Evolutionary conservation across 2,888 invertebrate species (phyloP), one percentile per base, ranked within the genome.

Genomic region (Nymphalis polychloros): DNA sequence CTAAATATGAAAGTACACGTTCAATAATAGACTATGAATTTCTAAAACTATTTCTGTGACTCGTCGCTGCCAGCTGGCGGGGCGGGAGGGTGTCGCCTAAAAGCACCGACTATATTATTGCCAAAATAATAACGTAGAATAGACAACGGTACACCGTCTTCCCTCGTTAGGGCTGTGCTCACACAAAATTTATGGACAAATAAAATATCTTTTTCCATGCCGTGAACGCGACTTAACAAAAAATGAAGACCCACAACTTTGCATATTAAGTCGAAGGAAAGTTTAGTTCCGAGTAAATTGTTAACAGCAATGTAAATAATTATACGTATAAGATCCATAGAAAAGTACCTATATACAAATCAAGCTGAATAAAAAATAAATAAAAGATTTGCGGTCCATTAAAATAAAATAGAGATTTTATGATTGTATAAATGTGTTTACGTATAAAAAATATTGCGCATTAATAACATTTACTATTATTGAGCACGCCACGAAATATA

Each of bases 21-120:
- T 84, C 85, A 86, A 86, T 88, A 88, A 88, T 88, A 88, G 86
- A 84, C 81, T 79, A 82, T 82, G 84, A 86, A 88, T 86, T 86
- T 88, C 85, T 85, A 86, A 84, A 84, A 85, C 84, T 89, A 88
- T 88, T 89, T 85, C 85, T 84, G 88, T 82, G 77, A 74, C 78
- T 78, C 76, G 78, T 75, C 83, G 83, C 73, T 84, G 86, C 84
- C 87, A 84, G 82, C 80, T 71, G 76, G 72, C 77, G 72, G 72
- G 72, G 68, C 73, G 77, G 68, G 70, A 78, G 77, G 78, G 78
- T 79, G 78, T 73, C 79, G 81, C 83, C 84, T 86, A 80, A 83
- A 81, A 85, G 80, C 81, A 84, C 84, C 83, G 82, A 81, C 81
- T 78, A 86, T 86, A 87, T 86, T 88, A 88, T 88, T 88, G 86